A percentile compares a stretch with the other conserved stretches of the same genome.
These are phyloP conservation scores for Pachyrhynchus sulphureomaculatus DNA, from an alignment of 1,140 invertebrate genomes.

Conservation along the genomic window DNA sequence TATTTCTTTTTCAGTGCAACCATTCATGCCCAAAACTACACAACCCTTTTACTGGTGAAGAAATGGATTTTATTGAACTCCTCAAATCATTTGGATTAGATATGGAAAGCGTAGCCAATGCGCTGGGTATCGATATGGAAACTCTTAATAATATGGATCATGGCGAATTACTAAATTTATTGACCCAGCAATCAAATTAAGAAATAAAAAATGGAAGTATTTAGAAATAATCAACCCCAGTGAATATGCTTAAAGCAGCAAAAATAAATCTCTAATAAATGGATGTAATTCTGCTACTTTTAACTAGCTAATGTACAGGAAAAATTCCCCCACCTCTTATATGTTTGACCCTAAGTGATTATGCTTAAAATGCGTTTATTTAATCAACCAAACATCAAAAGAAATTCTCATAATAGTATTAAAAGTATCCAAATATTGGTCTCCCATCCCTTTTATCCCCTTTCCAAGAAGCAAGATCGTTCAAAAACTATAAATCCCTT, in stretches of 20 bases:
- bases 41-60: constrained; percentile 84
- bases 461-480: too few species aligned
- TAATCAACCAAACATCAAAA: too few species aligned
- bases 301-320: too few species aligned
- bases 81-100: constrained; percentile 86
- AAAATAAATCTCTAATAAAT: background rate
- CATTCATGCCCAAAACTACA: constrained; percentile 82
- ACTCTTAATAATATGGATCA: constrained; percentile 86
- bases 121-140: constrained; percentile 80
- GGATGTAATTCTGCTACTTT: too few species aligned
- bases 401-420: too few species aligned
- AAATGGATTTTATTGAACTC: constrained; percentile 85
- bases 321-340: too few species aligned
- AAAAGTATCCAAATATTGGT: too few species aligned
- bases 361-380: too few species aligned
- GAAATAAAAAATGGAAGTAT: background rate
- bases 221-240: background rate
- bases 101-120: constrained; percentile 80
- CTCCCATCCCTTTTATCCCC: too few species aligned
- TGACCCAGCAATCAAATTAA: constrained; percentile 72
- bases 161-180: constrained; percentile 74
- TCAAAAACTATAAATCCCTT: too few species aligned
- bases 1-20: constrained; percentile 70
- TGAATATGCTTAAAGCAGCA: background rate
- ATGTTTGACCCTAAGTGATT: too few species aligned